These are phyloP conservation scores for Crocuta crocuta DNA, from an alignment of 2,113 vertebrate species.

Conservation along the genomic window DNA sequence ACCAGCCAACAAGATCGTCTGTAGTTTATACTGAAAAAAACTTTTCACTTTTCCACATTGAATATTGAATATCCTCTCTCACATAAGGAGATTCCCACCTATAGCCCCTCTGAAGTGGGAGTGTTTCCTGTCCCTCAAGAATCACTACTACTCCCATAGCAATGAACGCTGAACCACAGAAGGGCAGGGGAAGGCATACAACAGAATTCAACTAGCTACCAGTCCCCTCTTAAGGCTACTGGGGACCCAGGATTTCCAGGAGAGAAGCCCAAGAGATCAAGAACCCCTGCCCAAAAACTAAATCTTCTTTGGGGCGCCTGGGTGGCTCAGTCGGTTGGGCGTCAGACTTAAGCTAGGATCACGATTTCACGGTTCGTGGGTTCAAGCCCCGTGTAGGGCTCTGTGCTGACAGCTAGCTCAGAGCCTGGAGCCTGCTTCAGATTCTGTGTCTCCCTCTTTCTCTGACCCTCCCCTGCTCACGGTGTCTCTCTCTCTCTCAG, in stretches of 20 bases:
- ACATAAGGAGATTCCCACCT: neutral
- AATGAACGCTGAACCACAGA: neutral
- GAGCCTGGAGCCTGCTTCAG: no score
- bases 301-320: no score
- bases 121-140: neutral
- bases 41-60: neutral
- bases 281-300: neutral
- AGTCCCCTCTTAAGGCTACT: neutral
- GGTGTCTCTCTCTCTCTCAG: no score
- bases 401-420: no score
- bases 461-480: no score
- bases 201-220: neutral
- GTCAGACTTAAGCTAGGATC: no score
- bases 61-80: neutral
- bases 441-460: no score
- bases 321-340: no score
- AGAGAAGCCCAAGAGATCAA: neutral
- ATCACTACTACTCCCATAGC: neutral
- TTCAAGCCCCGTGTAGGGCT: no score
- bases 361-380: no score
- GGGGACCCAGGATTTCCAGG: neutral
- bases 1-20: neutral
- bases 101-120: neutral
- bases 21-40: neutral
- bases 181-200: neutral